A percentile compares a stretch with the other conserved stretches of the same genome.
phyloP scores from a whole-genome alignment of 2,797 vertebrate species.

The Philypnodon macrostomus region DNA sequence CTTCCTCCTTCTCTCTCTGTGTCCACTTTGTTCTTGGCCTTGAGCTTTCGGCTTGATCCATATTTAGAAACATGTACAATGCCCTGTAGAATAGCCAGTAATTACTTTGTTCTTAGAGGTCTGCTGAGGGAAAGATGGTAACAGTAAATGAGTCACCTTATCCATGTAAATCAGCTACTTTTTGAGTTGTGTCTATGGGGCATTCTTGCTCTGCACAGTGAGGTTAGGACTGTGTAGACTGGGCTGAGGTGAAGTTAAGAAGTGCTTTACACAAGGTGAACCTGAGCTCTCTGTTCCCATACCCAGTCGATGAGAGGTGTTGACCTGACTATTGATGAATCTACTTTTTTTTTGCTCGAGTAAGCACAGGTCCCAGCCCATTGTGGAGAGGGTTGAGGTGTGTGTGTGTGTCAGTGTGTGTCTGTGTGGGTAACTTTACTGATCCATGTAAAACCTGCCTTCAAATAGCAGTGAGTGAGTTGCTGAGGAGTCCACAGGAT shows the following conservation, averaged over 20 bases:
- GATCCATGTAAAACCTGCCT: slow-evolving; percentile 53
- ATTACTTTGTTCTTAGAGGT: slow-evolving; percentile 42
- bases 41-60: slow-evolving; percentile 34
- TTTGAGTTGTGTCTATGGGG: slow-evolving; percentile 10
- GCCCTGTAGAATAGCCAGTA: slow-evolving; percentile 32
- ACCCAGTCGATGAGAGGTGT: slow-evolving; percentile 42
- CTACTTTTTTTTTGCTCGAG: slow-evolving; percentile 52
- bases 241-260: slow-evolving; percentile 50
- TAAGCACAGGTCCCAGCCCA: slow-evolving; percentile 52
- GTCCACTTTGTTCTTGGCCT: slow-evolving; percentile 22
- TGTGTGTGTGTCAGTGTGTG: slow-evolving; percentile 14
- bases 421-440: slow-evolving; percentile 26
- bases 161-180: slow-evolving; percentile 18
- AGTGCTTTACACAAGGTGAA: slow-evolving; percentile 52
- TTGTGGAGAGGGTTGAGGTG: slow-evolving; percentile 24
- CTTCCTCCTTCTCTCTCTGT: background rate
- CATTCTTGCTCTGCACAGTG: slow-evolving; percentile 32
- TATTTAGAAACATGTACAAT: slow-evolving; percentile 51
- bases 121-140: slow-evolving; percentile 37
- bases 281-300: slow-evolving; percentile 40
- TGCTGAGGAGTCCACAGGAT: slow-evolving; percentile 43
- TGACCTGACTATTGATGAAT: slow-evolving; percentile 63
- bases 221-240: slow-evolving; percentile 26
- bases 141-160: slow-evolving; percentile 20
- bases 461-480: slow-evolving; percentile 33